These are phyloP conservation scores for Suricata suricatta DNA, from an alignment of 2,113 vertebrate species.

Conservation along the genomic window DNA sequence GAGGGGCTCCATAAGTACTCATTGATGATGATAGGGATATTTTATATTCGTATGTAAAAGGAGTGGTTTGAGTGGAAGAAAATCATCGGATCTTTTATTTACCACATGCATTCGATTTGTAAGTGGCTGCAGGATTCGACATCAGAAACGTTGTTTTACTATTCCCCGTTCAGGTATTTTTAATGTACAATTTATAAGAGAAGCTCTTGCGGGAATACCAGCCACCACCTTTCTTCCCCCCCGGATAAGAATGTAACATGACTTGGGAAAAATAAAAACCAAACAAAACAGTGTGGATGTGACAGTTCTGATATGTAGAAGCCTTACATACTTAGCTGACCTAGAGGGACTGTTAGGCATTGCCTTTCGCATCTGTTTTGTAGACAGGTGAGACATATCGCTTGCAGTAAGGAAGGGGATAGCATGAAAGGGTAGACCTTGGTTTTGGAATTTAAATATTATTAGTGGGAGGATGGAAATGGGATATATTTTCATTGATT, in stretches of 20 bases:
- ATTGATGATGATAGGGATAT: neutral
- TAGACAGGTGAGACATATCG: neutral
- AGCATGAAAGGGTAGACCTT: neutral
- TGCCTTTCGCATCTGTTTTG: neutral
- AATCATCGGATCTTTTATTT: constrained; percentile 21
- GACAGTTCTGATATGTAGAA: neutral
- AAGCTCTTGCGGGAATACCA: neutral
- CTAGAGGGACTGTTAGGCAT: neutral
- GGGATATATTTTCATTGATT: neutral
- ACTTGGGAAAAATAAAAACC: neutral
- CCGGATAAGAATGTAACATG: neutral
- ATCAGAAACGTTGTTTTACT: neutral
- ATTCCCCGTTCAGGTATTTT: neutral
- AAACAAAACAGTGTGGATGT: neutral
- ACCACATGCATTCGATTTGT: neutral
- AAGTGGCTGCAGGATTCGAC: neutral
- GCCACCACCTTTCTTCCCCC: rapidly evolving
- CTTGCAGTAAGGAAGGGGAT: neutral
- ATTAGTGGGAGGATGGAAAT: neutral
- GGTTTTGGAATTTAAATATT: constrained; percentile 27
- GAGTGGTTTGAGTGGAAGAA: neutral
- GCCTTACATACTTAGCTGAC: constrained; percentile 41
- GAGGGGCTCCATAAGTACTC: neutral
- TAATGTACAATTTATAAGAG: constrained; percentile 37
- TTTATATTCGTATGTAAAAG: neutral